Conservation (phyloP, 2,113 vertebrate genomes). For the Grammomys dolichurus region DNA sequence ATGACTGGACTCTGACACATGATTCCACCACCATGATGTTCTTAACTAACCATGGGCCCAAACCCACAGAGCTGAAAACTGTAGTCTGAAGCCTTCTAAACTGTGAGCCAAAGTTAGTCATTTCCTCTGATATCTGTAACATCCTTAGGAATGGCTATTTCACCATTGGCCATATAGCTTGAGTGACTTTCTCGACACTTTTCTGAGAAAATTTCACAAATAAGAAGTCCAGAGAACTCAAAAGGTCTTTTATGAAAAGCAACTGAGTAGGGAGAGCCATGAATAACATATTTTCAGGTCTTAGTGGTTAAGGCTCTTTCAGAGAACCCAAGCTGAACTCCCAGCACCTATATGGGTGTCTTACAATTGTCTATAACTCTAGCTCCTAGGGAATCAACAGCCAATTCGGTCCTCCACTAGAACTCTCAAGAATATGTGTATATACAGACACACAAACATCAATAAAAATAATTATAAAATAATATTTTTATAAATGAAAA, state of each 20-base stretch:
- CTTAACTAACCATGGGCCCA: neutral
- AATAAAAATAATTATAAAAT: neutral
- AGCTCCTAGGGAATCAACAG: neutral
- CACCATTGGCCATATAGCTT: neutral
- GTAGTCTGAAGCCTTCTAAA: neutral
- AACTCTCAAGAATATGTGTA: neutral
- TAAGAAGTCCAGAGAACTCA: neutral
- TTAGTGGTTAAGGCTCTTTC: neutral
- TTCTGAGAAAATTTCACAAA: neutral
- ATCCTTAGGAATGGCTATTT: neutral
- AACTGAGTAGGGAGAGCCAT: neutral
- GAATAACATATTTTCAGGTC: neutral
- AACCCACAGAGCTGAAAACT: neutral
- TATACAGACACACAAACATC: neutral
- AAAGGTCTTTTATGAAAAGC: neutral
- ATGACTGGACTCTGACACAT: neutral
- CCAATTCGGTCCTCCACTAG: neutral
- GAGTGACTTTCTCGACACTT: slow-evolving; percentile 4
- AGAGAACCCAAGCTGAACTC: neutral
- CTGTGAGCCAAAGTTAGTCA: neutral
- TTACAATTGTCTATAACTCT: neutral
- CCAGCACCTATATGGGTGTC: neutral
- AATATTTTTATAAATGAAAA: neutral
- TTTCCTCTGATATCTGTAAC: neutral
- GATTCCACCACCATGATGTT: neutral